Conservation (phyloP, 2,797 vertebrate species). For the Propithecus perrieri region DNA sequence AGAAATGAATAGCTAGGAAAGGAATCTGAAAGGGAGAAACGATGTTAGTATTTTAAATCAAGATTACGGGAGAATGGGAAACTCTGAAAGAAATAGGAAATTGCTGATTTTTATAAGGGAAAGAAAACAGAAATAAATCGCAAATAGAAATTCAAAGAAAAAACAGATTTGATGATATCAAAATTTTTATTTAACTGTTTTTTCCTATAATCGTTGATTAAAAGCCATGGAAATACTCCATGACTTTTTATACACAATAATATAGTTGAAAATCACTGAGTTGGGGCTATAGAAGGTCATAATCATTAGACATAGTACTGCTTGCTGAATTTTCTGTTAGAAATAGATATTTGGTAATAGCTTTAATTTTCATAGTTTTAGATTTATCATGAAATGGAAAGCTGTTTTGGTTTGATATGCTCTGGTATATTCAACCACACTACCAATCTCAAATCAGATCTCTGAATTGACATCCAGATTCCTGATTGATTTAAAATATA, state of each 20-base stretch:
- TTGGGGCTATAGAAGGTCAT: not conserved
- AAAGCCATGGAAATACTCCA: not conserved
- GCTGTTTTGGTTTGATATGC: not conserved
- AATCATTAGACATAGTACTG: not conserved
- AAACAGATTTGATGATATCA: not conserved
- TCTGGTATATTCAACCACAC: not conserved
- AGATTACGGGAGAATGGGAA: not conserved
- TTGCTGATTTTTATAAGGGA: not conserved
- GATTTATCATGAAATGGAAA: not conserved
- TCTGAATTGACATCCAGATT: not conserved
- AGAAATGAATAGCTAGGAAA: not conserved
- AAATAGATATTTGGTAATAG: not conserved
- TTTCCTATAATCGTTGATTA: not conserved
- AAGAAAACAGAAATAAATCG: slow-evolving; percentile 1
- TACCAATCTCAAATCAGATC: not conserved
- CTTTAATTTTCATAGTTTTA: slow-evolving; percentile 16
- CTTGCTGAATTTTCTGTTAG: not conserved
- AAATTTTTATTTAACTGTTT: not conserved
- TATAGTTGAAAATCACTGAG: not conserved
- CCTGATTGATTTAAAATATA: not conserved
- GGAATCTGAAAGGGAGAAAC: slow-evolving; percentile 33
- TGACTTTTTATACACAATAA: slow-evolving; percentile 25
- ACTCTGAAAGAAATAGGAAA: not conserved
- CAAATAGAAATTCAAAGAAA: slow-evolving; percentile 23
- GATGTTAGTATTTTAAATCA: not conserved